phyloP scores from a whole-genome alignment of 2,113 vertebrate genomes.

The Atractosteus spatula region DNA sequence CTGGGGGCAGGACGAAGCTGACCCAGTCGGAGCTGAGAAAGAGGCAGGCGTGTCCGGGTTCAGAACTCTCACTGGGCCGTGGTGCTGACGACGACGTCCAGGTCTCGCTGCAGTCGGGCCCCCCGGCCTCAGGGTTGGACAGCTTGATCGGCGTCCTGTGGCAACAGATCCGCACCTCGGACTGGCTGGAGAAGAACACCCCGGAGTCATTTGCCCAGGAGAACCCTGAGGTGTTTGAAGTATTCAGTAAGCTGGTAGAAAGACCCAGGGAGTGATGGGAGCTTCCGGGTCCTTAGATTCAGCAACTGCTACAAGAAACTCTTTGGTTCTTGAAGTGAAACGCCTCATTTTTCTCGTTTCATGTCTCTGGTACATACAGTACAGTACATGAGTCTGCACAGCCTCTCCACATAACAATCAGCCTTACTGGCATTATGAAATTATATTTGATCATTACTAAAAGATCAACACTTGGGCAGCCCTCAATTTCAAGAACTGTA shows the following conservation, averaged over 20 bases:
- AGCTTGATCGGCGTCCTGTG: constrained; percentile 71
- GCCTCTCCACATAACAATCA: no score
- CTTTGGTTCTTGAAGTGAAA: no score
- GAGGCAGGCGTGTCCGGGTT: constrained; percentile 44
- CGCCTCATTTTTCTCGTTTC: no score
- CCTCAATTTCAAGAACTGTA: no score
- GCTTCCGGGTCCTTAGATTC: constrained; percentile 11
- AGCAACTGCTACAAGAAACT: no score
- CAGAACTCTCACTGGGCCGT: constrained; percentile 34
- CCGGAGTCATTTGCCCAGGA: constrained; percentile 73
- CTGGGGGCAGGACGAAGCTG: constrained; percentile 33
- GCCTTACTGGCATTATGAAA: no score
- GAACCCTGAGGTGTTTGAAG: constrained; percentile 76
- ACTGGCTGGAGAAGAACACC: constrained; percentile 79
- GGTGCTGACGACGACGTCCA: constrained; percentile 60
- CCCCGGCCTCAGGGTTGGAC: constrained; percentile 54
- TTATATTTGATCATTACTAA: no score
- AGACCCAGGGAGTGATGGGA: constrained; percentile 64
- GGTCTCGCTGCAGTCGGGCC: constrained; percentile 54
- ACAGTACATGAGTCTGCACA: no score
- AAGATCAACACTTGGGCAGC: no score
- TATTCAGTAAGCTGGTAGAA: constrained; percentile 76
- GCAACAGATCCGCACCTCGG: constrained; percentile 72
- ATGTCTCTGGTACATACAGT: no score
- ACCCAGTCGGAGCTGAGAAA: constrained; percentile 46